Base-by-base conservation (phyloP, 92 coral and sea anemone species). In the Epizoanthus illoricatus region DNA sequence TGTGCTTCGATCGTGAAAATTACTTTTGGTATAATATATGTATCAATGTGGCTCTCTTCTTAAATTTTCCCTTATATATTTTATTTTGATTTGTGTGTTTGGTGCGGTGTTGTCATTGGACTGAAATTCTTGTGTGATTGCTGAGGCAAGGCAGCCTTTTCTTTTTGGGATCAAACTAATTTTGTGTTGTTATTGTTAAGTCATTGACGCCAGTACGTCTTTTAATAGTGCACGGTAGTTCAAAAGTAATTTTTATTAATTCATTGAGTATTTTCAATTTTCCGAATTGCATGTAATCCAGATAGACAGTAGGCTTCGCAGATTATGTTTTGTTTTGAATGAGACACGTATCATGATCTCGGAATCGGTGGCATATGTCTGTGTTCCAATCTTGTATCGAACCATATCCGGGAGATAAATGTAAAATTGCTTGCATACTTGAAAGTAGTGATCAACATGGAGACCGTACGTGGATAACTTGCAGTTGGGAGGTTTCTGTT, bases 1-100 rank as follows among this genome's bases (percentile, higher is more conserved):
- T 63, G 59, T 52, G 18, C 43, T 42, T 13, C 82, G 71, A 78
- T 78, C 71, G 60, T 42, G 24, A 11, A 42, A 64, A 43, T 5
- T 12, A 8, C 21, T 13, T 43, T 78, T 62, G 12, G 4, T 9
- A 5, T 21, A 43, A 9, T 41, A 8, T 4, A 3, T 19, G n/a
- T 6, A 8, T 28, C 5, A 20, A 10, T 43, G 36, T 45, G 58
- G 18, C 16, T n/a, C 7, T 78, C 39, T 42, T 41, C 15, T 3
- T 41, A 41, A 33, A 8, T 76, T 59, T 63, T 43, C 16, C 4
- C 2, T 19, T 78, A 16, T 21, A 15, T 5, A 17, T 18, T 39
- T 18, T 75, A 45, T 39, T 73, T 73, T 45, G 28, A 23, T 73
- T 73, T 73, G 39, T 40, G 16, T 40, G 23, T 68, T 39, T 36